A percentile compares a stretch with the other conserved stretches of the same genome.
phyloP scores from a whole-genome alignment of 2,113 vertebrate genomes.

The Poicephalus gulielmi region DNA sequence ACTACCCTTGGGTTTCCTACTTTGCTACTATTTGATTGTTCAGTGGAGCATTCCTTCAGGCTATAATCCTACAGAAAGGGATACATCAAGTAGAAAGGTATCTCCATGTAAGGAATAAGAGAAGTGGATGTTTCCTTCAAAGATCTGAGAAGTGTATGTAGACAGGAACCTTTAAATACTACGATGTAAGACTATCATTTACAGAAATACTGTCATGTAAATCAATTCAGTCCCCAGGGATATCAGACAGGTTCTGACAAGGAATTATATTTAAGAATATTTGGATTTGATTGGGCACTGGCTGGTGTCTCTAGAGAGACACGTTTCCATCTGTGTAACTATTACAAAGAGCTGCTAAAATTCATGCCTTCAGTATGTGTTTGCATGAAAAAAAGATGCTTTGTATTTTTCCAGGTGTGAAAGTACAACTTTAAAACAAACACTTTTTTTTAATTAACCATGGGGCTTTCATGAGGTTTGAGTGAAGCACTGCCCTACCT shows the following conservation, averaged over 20 bases:
- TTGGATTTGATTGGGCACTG: not conserved
- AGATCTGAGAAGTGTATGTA: not conserved
- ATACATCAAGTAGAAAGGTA: not conserved
- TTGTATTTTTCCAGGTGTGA: not conserved
- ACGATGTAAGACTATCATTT: not conserved
- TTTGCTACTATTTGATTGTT: not conserved
- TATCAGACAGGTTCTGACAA: not conserved
- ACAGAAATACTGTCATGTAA: not conserved
- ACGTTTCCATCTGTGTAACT: not conserved
- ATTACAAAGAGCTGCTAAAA: not conserved
- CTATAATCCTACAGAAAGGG: not conserved
- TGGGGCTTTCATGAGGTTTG: not conserved
- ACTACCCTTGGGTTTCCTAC: fast-evolving
- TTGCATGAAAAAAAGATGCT: not conserved
- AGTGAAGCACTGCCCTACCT: not conserved
- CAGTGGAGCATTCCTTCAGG: not conserved
- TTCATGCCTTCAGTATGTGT: not conserved
- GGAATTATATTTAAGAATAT: not conserved
- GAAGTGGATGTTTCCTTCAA: not conserved
- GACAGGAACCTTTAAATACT: not conserved
- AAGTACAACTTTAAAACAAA: not conserved
- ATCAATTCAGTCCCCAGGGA: not conserved
- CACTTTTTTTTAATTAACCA: not conserved
- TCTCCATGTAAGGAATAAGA: not conserved
- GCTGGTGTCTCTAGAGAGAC: not conserved